Percentiles rank a stretch among this genome's conserved stretches.
These are phyloP conservation scores for Pterostichus niger DNA, from an alignment of 2,888 invertebrate species.

Conservation along the genomic window DNA sequence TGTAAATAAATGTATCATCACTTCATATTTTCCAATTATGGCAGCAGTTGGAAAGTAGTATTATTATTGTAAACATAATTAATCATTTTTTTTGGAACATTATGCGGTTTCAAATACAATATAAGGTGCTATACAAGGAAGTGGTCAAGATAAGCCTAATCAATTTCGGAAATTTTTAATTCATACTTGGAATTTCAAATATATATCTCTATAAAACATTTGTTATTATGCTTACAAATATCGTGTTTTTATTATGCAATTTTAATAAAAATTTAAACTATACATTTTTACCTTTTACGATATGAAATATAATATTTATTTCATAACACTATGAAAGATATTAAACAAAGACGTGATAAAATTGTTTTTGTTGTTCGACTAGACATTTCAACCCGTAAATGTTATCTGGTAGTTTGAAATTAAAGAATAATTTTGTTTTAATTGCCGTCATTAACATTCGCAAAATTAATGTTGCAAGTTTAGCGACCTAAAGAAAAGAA, in stretches of 20 bases:
- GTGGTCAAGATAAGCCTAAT: conserved; percentile 20
- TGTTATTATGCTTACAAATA: too few relatives aligned
- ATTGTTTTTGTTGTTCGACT: not conserved
- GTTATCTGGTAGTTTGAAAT: not conserved
- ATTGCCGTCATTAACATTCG: conserved; percentile 16
- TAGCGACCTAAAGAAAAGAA: conserved; percentile 12
- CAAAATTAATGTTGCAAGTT: not conserved
- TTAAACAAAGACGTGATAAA: not conserved
- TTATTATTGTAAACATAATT: conserved; percentile 9
- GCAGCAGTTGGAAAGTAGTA: not conserved
- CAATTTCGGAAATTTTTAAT: conserved; percentile 4
- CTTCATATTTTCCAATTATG: not conserved
- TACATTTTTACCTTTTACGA: not conserved
- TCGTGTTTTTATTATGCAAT: too few relatives aligned
- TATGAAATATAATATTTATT: not conserved
- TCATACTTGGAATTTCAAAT: not conserved
- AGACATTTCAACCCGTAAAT: not conserved
- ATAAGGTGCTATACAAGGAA: not conserved
- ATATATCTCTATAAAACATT: too few relatives aligned
- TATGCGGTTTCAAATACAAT: not conserved
- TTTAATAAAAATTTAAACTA: not conserved
- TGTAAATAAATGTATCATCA: conserved; percentile 20
- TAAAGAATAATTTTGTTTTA: conserved; percentile 15
- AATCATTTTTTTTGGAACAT: not conserved
- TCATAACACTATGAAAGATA: not conserved